phyloP scores from a whole-genome alignment of 1,140 invertebrate genomes.

The Ips nitidus region DNA sequence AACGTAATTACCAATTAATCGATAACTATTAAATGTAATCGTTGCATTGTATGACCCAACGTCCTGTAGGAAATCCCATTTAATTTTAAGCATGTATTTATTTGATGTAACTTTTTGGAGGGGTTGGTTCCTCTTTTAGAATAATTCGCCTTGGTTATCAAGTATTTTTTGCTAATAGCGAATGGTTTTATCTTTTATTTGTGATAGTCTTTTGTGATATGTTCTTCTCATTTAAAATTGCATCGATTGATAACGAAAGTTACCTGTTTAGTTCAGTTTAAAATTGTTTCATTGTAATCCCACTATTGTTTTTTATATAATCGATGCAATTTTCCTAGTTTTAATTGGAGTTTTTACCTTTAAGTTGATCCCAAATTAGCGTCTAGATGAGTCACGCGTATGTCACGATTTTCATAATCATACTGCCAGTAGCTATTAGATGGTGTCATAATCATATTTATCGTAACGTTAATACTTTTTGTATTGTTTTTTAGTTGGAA shows the following conservation, averaged over 20 bases:
- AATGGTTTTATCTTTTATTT: constrained; percentile 31
- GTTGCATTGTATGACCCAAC: constrained; percentile 14
- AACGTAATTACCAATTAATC: constrained; percentile 27
- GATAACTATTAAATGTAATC: constrained; percentile 15
- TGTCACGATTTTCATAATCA: constrained; percentile 34
- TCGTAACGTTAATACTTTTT: constrained; percentile 35
- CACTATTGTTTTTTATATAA: neutral
- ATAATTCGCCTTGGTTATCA: neutral
- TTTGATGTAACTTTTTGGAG: neutral
- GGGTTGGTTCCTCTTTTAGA: neutral
- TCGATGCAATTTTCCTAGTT: constrained; percentile 21
- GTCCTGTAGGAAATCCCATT: constrained; percentile 10
- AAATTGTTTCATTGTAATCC: neutral
- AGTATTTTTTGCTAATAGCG: constrained; percentile 10
- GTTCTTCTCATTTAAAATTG: constrained; percentile 26
- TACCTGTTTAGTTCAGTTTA: neutral
- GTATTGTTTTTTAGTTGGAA: constrained; percentile 35
- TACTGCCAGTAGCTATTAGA: constrained; percentile 37
- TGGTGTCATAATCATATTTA: constrained; percentile 37
- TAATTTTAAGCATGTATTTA: neutral
- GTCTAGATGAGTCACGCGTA: constrained; percentile 9
- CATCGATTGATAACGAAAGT: constrained; percentile 9
- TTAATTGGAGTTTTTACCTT: constrained; percentile 12
- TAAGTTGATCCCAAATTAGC: constrained; percentile 24
- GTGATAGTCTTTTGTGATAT: constrained; percentile 39